Conservation (phyloP, 2,888 invertebrate species). For the Dolomedes plantarius region DNA sequence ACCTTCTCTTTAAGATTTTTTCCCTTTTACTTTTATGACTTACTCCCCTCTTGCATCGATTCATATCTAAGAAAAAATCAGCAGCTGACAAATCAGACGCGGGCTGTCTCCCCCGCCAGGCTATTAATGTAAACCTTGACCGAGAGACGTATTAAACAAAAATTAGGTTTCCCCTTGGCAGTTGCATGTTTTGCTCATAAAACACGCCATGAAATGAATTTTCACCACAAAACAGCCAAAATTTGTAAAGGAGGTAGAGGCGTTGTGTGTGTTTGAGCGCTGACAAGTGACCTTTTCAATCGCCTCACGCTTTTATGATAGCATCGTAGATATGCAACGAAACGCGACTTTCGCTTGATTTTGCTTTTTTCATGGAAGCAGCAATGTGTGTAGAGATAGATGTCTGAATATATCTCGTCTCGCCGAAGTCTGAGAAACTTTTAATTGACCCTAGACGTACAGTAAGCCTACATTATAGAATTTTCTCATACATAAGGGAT, state of each 20-base stretch:
- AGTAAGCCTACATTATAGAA: no score
- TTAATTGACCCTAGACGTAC: no score
- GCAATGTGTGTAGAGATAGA: no score
- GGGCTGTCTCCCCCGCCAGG: no score
- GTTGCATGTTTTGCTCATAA: conserved; percentile 34
- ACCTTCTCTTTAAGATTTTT: no score
- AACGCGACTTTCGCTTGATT: neutral
- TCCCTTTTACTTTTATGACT: no score
- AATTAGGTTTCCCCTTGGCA: neutral
- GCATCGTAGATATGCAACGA: neutral
- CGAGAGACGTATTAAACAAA: conserved; percentile 16
- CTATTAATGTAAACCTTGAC: conserved; percentile 57
- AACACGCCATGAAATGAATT: conserved; percentile 57
- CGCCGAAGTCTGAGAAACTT: no score
- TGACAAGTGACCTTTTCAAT: conserved; percentile 65
- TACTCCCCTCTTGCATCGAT: no score
- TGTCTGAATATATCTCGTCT: no score
- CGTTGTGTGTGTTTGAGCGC: conserved; percentile 22
- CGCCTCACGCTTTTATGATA: neutral
- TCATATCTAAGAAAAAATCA: no score
- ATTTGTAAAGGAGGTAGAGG: conserved; percentile 28
- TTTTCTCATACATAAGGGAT: no score
- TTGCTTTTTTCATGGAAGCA: neutral
- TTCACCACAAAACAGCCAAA: conserved; percentile 47
- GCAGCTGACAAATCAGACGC: no score